A percentile compares a stretch with the other conserved stretches of the same genome.
These are phyloP conservation scores for Rhyzopertha dominica DNA, from an alignment of 1,140 invertebrate genomes.

Conservation along the genomic window DNA sequence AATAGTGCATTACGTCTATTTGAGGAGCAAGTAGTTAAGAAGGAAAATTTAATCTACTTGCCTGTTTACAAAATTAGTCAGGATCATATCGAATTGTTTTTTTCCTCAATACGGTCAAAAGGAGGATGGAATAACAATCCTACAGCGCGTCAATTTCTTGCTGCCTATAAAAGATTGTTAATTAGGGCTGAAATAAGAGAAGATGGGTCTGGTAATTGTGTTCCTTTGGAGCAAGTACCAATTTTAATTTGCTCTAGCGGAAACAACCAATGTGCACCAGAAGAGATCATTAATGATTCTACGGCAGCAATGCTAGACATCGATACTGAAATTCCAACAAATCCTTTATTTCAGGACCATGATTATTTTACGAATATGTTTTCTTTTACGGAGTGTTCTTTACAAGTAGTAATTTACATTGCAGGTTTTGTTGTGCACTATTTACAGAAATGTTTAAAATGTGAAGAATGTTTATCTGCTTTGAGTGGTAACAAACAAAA, in stretches of 20 bases:
- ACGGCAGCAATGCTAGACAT: too few species aligned
- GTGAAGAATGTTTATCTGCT: too few species aligned
- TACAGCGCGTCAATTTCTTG: slow-evolving; percentile 1
- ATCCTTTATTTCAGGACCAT: too few species aligned
- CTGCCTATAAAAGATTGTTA: slow-evolving; percentile 3
- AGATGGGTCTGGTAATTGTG: slow-evolving; percentile 3
- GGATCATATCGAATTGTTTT: slow-evolving; percentile 9
- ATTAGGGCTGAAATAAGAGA: slow-evolving; percentile 5
- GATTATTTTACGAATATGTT: too few species aligned
- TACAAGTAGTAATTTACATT: too few species aligned
- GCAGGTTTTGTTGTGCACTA: too few species aligned
- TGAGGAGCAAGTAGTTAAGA: slow-evolving; percentile 1
- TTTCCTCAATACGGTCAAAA: neutral
- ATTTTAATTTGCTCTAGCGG: slow-evolving; percentile 6
- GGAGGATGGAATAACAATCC: slow-evolving; percentile 11
- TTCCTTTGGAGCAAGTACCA: neutral
- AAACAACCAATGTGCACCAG: too few species aligned
- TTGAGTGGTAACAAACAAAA: too few species aligned
- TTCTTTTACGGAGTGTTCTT: too few species aligned
- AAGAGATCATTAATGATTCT: too few species aligned
- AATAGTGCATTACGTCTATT: slow-evolving; percentile 6
- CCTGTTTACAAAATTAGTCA: slow-evolving; percentile 10
- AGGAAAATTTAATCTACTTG: slow-evolving; percentile 1
- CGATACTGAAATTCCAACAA: too few species aligned
- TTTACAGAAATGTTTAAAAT: too few species aligned